A percentile compares a stretch with the other conserved stretches of the same genome.
phyloP scores from a whole-genome alignment of 1,140 invertebrate genomes.

The Diabrotica undecimpunctata region DNA sequence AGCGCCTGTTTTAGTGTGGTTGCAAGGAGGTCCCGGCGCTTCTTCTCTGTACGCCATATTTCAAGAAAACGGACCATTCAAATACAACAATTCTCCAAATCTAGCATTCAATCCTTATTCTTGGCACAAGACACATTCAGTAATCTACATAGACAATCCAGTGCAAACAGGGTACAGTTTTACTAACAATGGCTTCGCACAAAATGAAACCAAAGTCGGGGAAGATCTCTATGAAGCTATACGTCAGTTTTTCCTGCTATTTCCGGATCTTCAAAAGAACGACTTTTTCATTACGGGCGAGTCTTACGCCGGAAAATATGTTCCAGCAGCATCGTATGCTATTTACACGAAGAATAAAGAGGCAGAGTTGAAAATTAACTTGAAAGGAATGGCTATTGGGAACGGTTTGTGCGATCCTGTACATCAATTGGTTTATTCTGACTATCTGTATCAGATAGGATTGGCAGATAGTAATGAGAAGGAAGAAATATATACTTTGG shows the following conservation, averaged over 20 bases:
- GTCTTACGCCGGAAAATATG: constrained; percentile 81
- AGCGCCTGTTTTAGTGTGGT: constrained; percentile 68
- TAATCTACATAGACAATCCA: constrained; percentile 84
- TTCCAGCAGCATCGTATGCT: constrained; percentile 69
- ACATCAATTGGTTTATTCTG: constrained; percentile 66
- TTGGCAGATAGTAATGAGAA: constrained; percentile 62
- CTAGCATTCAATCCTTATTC: constrained; percentile 57
- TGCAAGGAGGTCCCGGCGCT: constrained; percentile 72
- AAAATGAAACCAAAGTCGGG: constrained; percentile 63
- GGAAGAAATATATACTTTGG: constrained; percentile 55
- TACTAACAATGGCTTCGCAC: constrained; percentile 62
- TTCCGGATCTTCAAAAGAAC: constrained; percentile 62
- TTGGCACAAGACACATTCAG: constrained; percentile 54
- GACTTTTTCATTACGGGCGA: constrained; percentile 77
- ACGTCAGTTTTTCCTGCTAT: constrained; percentile 69
- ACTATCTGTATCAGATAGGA: constrained; percentile 73
- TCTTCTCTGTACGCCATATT: constrained; percentile 69
- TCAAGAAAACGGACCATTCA: constrained; percentile 63
- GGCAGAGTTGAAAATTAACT: constrained; percentile 60
- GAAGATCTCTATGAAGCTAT: constrained; percentile 62
- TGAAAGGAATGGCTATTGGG: constrained; percentile 75
- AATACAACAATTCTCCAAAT: constrained; percentile 45
- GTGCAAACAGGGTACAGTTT: constrained; percentile 79
- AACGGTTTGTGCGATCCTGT: constrained; percentile 79
- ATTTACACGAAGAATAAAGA: constrained; percentile 65